Percentiles rank a stretch among this genome's conserved stretches.
Conservation (phyloP, 1,140 invertebrate species). For the Subanguina moxae region DNA sequence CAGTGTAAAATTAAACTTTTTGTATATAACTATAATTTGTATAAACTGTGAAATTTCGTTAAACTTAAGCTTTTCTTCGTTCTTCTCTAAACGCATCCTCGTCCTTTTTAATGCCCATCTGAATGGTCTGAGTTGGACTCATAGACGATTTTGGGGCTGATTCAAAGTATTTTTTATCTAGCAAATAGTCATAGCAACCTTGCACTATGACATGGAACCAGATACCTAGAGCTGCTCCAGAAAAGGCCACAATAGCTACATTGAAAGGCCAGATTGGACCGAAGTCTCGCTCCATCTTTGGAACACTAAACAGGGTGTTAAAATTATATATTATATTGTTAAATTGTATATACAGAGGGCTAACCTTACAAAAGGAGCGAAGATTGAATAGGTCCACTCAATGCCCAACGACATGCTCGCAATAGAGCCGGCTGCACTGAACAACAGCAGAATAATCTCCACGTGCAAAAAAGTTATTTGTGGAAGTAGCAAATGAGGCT, state of each 20-base stretch:
- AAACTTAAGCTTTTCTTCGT: neutral
- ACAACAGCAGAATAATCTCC: constrained; percentile 48
- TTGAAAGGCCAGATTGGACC: constrained; percentile 55
- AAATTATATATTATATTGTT: neutral
- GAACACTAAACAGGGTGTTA: constrained; percentile 33
- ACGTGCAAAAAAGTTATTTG: constrained; percentile 48
- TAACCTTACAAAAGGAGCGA: constrained; percentile 49
- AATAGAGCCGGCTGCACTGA: constrained; percentile 48
- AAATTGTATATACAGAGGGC: neutral
- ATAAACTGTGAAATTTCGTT: too few relatives aligned
- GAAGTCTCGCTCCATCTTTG: constrained; percentile 43
- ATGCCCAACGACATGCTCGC: constrained; percentile 51
- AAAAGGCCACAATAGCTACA: constrained; percentile 47
- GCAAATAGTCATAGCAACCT: constrained; percentile 45
- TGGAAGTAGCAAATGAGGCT: constrained; percentile 41
- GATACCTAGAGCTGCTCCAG: constrained; percentile 50
- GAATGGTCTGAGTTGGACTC: constrained; percentile 8
- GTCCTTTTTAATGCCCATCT: constrained; percentile 12
- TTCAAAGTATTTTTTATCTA: constrained; percentile 52
- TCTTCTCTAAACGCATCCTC: neutral
- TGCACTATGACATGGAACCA: constrained; percentile 53
- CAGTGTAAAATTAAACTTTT: too few relatives aligned
- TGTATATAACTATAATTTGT: too few relatives aligned
- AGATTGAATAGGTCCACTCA: constrained; percentile 42
- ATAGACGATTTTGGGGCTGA: neutral